phyloP scores from a whole-genome alignment of 2,888 invertebrate species.

The Tanypteryx hageni region DNA sequence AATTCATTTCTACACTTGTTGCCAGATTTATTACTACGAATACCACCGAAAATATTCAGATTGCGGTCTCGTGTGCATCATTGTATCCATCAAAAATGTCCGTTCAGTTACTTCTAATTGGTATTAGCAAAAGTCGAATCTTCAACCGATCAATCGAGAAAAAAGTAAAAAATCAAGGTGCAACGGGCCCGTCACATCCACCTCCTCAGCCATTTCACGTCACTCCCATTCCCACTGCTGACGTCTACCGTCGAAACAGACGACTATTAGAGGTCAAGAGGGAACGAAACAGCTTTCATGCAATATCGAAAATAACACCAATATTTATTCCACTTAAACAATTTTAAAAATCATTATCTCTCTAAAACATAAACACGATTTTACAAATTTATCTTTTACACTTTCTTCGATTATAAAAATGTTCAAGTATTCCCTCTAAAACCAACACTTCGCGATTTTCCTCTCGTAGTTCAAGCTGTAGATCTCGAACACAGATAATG shows the following conservation, averaged over 20 bases:
- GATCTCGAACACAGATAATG: neutral
- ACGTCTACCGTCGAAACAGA: slow-evolving; percentile 20
- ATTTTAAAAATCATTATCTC: neutral
- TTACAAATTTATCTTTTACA: neutral
- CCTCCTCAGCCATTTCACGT: slow-evolving; percentile 28
- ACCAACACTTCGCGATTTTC: neutral
- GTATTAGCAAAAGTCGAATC: too few relatives aligned
- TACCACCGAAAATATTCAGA: too few relatives aligned
- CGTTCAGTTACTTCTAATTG: too few relatives aligned
- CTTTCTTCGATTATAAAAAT: neutral
- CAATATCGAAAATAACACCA: neutral
- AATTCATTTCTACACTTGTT: too few relatives aligned
- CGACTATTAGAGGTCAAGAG: neutral
- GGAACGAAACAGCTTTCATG: neutral
- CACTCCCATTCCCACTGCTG: slow-evolving; percentile 15
- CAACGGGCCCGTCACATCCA: neutral
- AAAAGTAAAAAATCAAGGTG: neutral
- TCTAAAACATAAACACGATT: neutral
- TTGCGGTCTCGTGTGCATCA: too few relatives aligned
- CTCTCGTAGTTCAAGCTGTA: neutral
- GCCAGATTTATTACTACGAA: too few relatives aligned
- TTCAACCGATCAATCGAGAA: too few relatives aligned
- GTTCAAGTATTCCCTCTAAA: neutral
- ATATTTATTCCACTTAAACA: neutral
- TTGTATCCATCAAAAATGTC: too few relatives aligned